Evolutionary conservation across 2,113 vertebrate genomes (phyloP).

Genomic region (Pteronura brasiliensis): DNA sequence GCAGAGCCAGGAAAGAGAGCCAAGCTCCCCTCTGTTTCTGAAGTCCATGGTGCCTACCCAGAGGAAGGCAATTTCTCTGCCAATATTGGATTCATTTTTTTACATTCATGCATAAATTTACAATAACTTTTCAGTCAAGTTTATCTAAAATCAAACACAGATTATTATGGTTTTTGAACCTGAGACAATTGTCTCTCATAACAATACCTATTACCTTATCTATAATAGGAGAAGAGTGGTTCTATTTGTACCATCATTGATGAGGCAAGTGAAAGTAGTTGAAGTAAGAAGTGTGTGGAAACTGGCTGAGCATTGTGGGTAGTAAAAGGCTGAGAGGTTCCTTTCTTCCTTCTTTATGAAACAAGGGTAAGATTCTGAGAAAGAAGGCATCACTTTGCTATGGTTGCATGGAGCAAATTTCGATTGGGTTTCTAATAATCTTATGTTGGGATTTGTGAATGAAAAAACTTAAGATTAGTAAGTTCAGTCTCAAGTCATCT

Average conservation of each 20-base stretch:
- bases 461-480: not conserved
- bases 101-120: not conserved
- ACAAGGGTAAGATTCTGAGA: not conserved
- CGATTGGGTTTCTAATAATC: not conserved
- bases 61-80: not conserved
- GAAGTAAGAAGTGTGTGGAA: not conserved
- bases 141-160: not conserved
- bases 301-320: not conserved
- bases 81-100: not conserved
- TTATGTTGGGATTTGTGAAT: conserved; percentile 44
- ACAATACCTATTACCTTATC: not conserved
- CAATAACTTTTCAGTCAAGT: not conserved
- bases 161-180: not conserved
- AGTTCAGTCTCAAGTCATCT: conserved; percentile 40
- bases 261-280: not conserved
- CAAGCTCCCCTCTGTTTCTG: not conserved
- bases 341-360: not conserved
- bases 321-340: not conserved
- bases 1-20: not conserved
- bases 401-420: not conserved
- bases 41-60: not conserved
- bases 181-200: not conserved
- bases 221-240: not conserved
- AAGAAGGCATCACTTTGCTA: not conserved
- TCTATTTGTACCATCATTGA: not conserved